Percentiles rank a stretch among this genome's conserved stretches.
These are phyloP conservation scores for Sebastes fasciatus DNA, from an alignment of 2,113 vertebrate genomes.

Conservation along the genomic window DNA sequence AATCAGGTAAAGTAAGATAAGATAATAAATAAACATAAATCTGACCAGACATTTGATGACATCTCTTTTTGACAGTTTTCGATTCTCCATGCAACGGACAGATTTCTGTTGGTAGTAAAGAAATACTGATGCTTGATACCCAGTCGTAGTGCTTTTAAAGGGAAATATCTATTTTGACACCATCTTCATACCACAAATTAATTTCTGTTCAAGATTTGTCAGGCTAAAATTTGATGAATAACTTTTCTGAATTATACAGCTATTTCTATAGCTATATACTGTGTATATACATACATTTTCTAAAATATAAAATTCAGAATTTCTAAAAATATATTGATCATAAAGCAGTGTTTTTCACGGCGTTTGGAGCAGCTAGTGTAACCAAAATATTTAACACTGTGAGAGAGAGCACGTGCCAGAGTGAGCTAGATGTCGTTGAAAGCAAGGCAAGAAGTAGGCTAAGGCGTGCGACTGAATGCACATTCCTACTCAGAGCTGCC, in stretches of 20 bases:
- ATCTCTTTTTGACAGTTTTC: neutral
- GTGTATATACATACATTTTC: too few relatives aligned
- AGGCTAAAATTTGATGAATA: neutral
- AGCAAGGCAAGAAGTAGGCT: too few relatives aligned
- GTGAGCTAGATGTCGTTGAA: too few relatives aligned
- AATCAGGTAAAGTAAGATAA: neutral
- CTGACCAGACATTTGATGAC: neutral
- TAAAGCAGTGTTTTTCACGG: too few relatives aligned
- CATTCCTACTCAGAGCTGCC: too few relatives aligned
- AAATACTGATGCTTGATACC: neutral
- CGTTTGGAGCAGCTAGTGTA: too few relatives aligned
- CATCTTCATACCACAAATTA: neutral
- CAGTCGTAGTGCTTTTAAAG: neutral
- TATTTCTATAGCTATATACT: too few relatives aligned
- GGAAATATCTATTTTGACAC: neutral
- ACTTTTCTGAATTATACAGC: neutral
- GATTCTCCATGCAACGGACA: neutral
- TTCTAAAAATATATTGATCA: too few relatives aligned
- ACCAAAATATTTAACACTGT: too few relatives aligned
- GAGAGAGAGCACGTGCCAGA: too few relatives aligned
- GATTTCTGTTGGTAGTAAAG: neutral
- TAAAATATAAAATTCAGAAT: too few relatives aligned
- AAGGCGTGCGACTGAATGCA: too few relatives aligned
- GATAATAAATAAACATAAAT: neutral
- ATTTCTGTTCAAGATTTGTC: neutral